Evolutionary conservation across 2,888 invertebrate genomes (phyloP).

Genomic region (Matsumyia berberina): DNA sequence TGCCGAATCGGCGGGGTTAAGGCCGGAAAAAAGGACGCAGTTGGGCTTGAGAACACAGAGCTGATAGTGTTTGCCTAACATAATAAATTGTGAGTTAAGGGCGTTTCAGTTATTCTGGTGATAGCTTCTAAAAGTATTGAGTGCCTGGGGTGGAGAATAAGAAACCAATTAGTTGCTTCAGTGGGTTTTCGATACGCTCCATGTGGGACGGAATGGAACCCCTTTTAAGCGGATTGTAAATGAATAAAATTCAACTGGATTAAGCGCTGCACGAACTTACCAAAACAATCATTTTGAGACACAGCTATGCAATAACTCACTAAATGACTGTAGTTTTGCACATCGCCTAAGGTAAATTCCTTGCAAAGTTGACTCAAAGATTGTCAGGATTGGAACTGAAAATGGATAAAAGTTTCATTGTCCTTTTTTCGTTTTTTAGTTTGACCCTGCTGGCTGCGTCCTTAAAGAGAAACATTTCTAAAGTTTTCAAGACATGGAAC

Average conservation of each 20-base stretch:
- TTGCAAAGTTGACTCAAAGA: too few species aligned
- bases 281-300: not conserved
- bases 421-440: too few species aligned
- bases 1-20: constrained; percentile 30
- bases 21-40: constrained; percentile 1
- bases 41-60: constrained; percentile 5
- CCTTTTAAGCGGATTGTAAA: constrained; percentile 28
- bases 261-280: not conserved
- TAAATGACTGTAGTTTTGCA: too few species aligned
- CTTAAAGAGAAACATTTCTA: too few species aligned
- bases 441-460: too few species aligned
- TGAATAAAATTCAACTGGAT: not conserved
- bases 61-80: constrained; percentile 3
- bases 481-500: too few species aligned
- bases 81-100: constrained; percentile 42
- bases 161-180: constrained; percentile 52
- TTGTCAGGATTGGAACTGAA: too few species aligned
- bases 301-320: too few species aligned
- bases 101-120: constrained; percentile 20
- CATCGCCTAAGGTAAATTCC: too few species aligned
- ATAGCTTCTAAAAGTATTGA: constrained; percentile 7
- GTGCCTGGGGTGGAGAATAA: constrained; percentile 28
- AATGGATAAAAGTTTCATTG: too few species aligned
- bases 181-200: constrained; percentile 27
- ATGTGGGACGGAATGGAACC: constrained; percentile 6